Base-by-base conservation (phyloP, 2,113 vertebrate genomes). In the Gnathonemus longibarbis region DNA sequence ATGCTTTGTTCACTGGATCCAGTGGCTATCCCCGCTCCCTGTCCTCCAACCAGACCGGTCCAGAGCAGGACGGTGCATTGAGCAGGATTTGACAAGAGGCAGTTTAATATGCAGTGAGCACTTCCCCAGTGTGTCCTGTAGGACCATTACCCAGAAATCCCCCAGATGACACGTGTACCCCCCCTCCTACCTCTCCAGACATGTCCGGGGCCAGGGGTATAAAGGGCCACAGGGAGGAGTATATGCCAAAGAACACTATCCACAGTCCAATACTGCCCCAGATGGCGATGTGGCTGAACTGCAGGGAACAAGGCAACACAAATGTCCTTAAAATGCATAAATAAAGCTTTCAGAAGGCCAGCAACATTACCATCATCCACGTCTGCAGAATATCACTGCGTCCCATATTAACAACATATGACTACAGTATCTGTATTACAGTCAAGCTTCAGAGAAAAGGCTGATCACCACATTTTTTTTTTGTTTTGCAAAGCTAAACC, bases 261-360 rank as follows among this genome's bases (percentile, higher is more conserved):
- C 97, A 97, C 90, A 97, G 95, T 0, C 89, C 93, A 77, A 97
- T 97, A 93, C 97, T 97, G 88, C 97, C 97, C 97, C 97, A 97
- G 52, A 97, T 97, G 0, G 97, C 96, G 66, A 97, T 92, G 89
- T 97, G 97, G 92, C 96, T 97, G 94, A 97, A 97, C 97, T 97
- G 95, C 62, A 52, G 87, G 92, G 83, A 24, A 45, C 19, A 89
- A 83, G 24, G 15, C 45, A 92, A 88, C 45, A 45, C 83, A 48
- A 84, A 48, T 8, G 21, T 21, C 17, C 21, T 46, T 84, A 48
- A 52, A 48, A 45, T 31, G 66, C 19, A 50, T 42, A 24, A 42
- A 83, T 15, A 42, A 56, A 19, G 86, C 24, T 31, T 87, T 88
- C 13, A 62, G 17, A 31, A 74, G 48, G 66, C 21, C 88, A 70